Conservation (phyloP, 2,797 vertebrate genomes). For the Morelia viridis region DNA sequence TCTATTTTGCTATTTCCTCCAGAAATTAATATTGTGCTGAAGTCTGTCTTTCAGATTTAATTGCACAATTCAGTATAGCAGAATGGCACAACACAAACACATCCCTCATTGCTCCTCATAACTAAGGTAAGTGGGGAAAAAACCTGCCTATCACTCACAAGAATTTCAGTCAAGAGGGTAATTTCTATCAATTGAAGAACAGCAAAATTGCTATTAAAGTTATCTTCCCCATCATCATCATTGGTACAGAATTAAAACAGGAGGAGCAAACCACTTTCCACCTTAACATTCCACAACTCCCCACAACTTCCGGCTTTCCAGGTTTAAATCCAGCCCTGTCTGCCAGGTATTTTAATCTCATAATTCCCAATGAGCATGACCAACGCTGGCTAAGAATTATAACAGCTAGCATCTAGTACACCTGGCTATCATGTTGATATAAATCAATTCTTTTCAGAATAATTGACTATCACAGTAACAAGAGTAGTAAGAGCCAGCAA, state of each 20-base stretch:
- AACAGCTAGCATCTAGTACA: not conserved
- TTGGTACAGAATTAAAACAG: not conserved
- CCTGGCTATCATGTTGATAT: not conserved
- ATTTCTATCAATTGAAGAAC: not conserved
- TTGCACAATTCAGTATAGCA: not conserved
- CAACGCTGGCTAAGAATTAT: not conserved
- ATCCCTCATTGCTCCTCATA: not conserved
- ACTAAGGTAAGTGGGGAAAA: not conserved
- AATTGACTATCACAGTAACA: slow-evolving; percentile 33
- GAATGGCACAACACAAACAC: not conserved
- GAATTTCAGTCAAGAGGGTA: not conserved
- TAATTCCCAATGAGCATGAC: not conserved
- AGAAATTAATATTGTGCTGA: not conserved
- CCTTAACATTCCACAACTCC: not conserved
- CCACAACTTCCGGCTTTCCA: not conserved
- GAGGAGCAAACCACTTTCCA: not conserved
- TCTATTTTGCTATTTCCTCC: slow-evolving; percentile 52
- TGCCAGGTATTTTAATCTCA: not conserved
- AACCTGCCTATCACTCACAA: not conserved
- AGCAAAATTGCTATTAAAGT: not conserved
- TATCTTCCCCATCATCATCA: not conserved
- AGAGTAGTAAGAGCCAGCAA: not conserved
- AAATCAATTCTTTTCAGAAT: not conserved
- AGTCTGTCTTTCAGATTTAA: not conserved
- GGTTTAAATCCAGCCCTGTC: not conserved